These are phyloP conservation scores for Nomada lathburiana DNA, from an alignment of 2,888 invertebrate genomes.

Conservation along the genomic window DNA sequence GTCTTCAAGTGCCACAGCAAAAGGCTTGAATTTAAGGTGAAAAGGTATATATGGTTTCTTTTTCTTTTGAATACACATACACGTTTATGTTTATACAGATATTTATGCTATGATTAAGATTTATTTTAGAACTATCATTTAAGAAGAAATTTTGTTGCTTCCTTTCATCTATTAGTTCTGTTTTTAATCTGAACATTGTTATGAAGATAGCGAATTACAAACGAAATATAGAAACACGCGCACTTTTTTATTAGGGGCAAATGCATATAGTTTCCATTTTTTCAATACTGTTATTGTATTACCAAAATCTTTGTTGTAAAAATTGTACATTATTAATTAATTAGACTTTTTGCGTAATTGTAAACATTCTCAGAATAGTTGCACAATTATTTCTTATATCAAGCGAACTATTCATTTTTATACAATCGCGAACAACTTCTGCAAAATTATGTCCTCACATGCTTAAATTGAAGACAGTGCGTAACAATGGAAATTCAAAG, in stretches of 20 bases:
- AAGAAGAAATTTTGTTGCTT: not conserved
- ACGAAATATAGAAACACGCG: not conserved
- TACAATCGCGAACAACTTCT: not conserved
- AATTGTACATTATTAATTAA: not conserved
- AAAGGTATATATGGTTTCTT: not conserved
- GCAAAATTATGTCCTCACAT: not conserved
- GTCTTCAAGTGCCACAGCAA: conserved; percentile 11
- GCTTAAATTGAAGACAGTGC: not conserved
- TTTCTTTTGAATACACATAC: not conserved
- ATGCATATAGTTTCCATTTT: conserved; percentile 18
- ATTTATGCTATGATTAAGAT: conserved; percentile 1
- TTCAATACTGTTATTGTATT: not conserved
- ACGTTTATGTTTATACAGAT: not conserved
- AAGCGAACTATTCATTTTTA: not conserved
- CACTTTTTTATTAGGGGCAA: conserved; percentile 2
- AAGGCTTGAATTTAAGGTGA: conserved; percentile 10
- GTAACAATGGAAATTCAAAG: not conserved
- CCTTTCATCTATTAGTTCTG: not conserved
- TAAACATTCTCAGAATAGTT: not conserved
- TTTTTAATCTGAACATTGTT: not conserved
- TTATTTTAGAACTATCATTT: conserved; percentile 5
- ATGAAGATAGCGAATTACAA: not conserved
- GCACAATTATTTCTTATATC: not conserved
- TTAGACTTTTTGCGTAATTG: not conserved
- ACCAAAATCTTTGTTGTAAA: conserved; percentile 12